Evolutionary conservation across 2,888 invertebrate species (phyloP).

Genomic region (Hirtodrosophila alboralis): DNA sequence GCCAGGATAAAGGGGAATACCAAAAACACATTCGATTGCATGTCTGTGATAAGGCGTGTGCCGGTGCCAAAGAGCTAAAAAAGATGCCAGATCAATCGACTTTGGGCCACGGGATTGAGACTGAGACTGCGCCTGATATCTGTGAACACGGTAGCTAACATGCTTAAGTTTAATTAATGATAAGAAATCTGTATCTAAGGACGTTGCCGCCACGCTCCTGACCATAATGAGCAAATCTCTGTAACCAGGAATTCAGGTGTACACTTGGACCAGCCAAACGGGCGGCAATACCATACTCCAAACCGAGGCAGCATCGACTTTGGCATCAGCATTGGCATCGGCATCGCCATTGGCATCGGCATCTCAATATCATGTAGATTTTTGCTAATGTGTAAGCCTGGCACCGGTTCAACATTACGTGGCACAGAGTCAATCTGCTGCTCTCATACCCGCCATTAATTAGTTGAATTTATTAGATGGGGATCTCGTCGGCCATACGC

Average conservation of each 20-base stretch:
- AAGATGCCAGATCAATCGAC: conserved; percentile 55
- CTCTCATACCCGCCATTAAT: conserved; percentile 83
- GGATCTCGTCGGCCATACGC: conserved; percentile 74
- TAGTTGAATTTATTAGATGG: conserved; percentile 84
- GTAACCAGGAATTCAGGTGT: conserved; percentile 62
- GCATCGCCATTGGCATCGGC: conserved; percentile 62
- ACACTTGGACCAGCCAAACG: conserved; percentile 23
- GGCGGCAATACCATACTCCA: conserved; percentile 4
- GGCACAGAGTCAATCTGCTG: conserved; percentile 67
- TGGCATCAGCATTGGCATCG: conserved; percentile 3
- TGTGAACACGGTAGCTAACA: conserved; percentile 84
- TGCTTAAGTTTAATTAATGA: conserved; percentile 84
- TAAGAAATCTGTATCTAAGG: conserved; percentile 84
- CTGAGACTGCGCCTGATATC: conserved; percentile 48
- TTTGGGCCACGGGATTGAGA: conserved; percentile 18
- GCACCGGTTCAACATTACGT: conserved; percentile 21
- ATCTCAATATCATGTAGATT: conserved; percentile 81
- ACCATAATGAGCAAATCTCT: conserved; percentile 59
- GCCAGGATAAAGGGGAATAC: conserved; percentile 28
- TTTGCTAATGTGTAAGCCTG: conserved; percentile 75
- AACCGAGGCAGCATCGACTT: conserved; percentile 3
- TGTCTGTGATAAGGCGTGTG: conserved; percentile 81
- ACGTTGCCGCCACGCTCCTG: conserved; percentile 61
- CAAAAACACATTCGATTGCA: conserved; percentile 76
- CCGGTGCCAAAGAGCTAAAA: conserved; percentile 47